Evolutionary conservation across 2,113 vertebrate species (phyloP).

Genomic region (Laticauda colubrina): DNA sequence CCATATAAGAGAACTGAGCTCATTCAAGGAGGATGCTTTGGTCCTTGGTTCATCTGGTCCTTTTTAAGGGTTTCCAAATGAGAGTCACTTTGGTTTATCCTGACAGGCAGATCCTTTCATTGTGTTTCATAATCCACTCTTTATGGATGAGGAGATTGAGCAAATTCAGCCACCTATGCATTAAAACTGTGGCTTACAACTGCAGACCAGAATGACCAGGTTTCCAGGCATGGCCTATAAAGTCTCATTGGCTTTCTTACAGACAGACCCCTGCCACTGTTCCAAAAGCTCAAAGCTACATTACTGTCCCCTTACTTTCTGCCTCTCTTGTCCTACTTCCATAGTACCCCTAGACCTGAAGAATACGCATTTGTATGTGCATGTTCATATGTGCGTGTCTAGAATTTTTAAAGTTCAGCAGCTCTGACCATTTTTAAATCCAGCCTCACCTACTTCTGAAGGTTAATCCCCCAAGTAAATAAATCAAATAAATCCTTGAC

Average conservation of each 20-base stretch:
- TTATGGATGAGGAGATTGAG: not conserved
- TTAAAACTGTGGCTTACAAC: not conserved
- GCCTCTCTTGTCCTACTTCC: not conserved
- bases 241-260: not conserved
- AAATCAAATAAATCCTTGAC: no score
- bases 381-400: not conserved
- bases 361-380: not conserved
- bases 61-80: not conserved
- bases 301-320: not conserved
- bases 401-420: not conserved
- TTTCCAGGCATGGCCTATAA: not conserved
- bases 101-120: not conserved
- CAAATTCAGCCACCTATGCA: not conserved
- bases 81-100: not conserved
- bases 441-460: no score
- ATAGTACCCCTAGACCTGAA: not conserved
- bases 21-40: not conserved
- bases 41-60: not conserved
- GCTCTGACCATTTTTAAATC: no score
- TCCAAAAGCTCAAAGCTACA: not conserved
- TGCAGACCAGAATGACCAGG: not conserved
- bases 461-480: no score
- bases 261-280: not conserved
- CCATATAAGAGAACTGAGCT: not conserved
- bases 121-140: not conserved